Evolutionary conservation across 2,113 vertebrate species (phyloP), one percentile per base, ranked within the genome.

Genomic region (Acrocephalus kingi): DNA sequence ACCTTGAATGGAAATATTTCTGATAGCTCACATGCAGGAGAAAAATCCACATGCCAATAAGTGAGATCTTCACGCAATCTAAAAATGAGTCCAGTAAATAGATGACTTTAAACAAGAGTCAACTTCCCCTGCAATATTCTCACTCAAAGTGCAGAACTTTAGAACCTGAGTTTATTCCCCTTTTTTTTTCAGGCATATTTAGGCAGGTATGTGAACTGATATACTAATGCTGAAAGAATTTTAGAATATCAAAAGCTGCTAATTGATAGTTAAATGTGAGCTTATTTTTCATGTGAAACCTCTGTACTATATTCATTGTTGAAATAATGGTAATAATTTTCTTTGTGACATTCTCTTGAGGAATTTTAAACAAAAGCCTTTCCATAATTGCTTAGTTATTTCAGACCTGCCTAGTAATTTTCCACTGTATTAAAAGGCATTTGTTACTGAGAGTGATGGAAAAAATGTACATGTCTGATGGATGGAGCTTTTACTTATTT

Each of bases 341-440:
- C 97, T 97, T 96, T 91, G 81, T 95, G 72, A 82, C 95, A 77
- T 82, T 97, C 97, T 96, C 96, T 69, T 93, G 92, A 95, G 89
- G 79, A 97, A 97, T 91, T 95, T 97, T 96, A 98, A 98, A 98
- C 93, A 98, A 98, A 97, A 97, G 91, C 48, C 62, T 95, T 95
- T 68, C 61, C 51, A 73, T 97, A 97, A 98, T 96, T 98, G 94
- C 95, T 97, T 96, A 87, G 94, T 96, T 97, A 96, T 97, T 97
- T 97, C 92, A 96, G 92, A 87, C 89, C 69, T 96, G 95, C 88
- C 92, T 87, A 81, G 97, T 98, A 97, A 98, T 98, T 98, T 98
- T 97, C 97, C 91, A 24, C 67, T 83, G 72, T 95, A 97, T 97
- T 97, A 97, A 96, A 97, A 97, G 72, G 66, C 71, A 95, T 96